Percentiles rank a stretch among this genome's conserved stretches.
Evolutionary conservation across 2,797 vertebrate genomes (phyloP).

Genomic region (Lithobates pipiens): DNA sequence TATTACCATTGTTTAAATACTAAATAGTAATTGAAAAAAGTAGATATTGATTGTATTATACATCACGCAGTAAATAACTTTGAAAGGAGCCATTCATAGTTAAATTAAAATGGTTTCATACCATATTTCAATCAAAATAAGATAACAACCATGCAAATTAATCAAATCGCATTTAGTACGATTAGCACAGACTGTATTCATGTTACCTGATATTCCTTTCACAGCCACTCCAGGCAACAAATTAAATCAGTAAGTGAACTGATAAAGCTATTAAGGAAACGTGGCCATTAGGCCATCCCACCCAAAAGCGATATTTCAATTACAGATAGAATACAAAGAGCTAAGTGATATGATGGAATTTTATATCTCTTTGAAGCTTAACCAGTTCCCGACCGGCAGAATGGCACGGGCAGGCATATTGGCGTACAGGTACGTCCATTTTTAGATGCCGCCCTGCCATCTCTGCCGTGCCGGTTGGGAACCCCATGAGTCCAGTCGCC

Average conservation of each 20-base stretch:
- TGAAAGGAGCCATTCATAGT: conserved; percentile 70
- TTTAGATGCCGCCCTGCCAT: no score
- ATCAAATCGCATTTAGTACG: conserved; percentile 64
- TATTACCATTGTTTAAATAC: conserved; percentile 43
- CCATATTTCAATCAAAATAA: conserved; percentile 63
- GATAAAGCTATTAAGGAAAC: background rate
- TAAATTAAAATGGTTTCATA: conserved; percentile 69
- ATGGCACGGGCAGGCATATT: no score
- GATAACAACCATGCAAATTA: conserved; percentile 69
- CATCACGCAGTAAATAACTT: conserved; percentile 62
- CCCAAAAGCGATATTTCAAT: background rate
- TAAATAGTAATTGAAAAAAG: conserved; percentile 51
- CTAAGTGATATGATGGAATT: background rate
- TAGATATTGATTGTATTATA: conserved; percentile 30
- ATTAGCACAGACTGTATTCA: conserved; percentile 47
- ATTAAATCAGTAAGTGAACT: background rate
- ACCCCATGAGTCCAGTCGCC: no score
- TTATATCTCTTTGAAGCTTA: background rate
- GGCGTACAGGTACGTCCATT: no score
- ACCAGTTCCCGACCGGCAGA: no score
- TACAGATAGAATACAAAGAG: background rate
- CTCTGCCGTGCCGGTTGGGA: no score
- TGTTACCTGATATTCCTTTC: background rate
- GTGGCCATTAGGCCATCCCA: no score
- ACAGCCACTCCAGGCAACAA: background rate